A percentile compares a stretch with the other conserved stretches of the same genome.
These are phyloP conservation scores for Pipa parva DNA, from an alignment of 2,113 vertebrate species.

Conservation along the genomic window DNA sequence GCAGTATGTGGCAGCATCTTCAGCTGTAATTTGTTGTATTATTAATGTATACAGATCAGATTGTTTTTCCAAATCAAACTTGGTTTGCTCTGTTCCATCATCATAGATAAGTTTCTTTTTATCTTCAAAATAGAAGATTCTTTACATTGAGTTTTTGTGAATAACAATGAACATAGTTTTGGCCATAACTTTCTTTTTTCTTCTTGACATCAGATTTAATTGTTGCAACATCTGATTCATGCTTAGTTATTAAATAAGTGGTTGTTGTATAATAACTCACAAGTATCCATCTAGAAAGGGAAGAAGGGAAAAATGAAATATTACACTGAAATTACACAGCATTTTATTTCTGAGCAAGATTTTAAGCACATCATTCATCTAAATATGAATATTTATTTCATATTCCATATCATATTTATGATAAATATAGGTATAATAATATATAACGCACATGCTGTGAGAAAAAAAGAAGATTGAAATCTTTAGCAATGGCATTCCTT, in stretches of 20 bases:
- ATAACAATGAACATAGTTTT: not conserved
- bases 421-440: too few relatives aligned
- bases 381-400: too few relatives aligned
- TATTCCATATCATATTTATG: too few relatives aligned
- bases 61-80: not conserved
- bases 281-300: not conserved
- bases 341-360: too few relatives aligned
- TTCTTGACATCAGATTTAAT: rapidly evolving
- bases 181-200: not conserved
- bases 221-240: not conserved
- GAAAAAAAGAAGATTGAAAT: not conserved
- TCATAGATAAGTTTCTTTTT: not conserved
- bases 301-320: not conserved
- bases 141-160: not conserved
- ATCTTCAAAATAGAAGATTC: not conserved
- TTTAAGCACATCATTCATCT: too few relatives aligned
- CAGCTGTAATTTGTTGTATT: not conserved
- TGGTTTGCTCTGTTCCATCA: not conserved
- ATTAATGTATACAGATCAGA: not conserved
- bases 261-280: constrained; percentile 18
- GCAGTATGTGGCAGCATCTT: constrained; percentile 42
- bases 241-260: not conserved
- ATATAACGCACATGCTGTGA: too few relatives aligned
- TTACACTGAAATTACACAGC: too few relatives aligned
- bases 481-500: not conserved